phyloP scores from a whole-genome alignment of 1,140 invertebrate genomes.

The Cydia amplana region DNA sequence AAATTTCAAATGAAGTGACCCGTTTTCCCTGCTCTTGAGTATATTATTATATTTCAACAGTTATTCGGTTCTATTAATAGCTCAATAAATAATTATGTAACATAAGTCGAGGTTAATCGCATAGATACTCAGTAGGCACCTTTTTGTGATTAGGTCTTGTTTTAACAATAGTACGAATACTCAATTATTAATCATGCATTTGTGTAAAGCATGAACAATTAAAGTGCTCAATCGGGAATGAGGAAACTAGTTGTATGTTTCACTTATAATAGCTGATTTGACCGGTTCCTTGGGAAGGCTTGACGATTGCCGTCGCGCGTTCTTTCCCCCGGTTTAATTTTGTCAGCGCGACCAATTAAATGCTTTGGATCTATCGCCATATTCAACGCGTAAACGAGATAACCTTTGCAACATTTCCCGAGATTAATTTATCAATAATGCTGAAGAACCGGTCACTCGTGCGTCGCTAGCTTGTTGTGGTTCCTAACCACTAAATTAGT shows the following conservation, averaged over 20 bases:
- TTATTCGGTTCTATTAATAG: slow-evolving; percentile 58
- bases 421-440: slow-evolving; percentile 33
- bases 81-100: slow-evolving; percentile 63
- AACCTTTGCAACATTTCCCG: slow-evolving; percentile 32
- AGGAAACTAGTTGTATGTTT: slow-evolving; percentile 1
- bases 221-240: background rate
- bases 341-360: slow-evolving; percentile 15
- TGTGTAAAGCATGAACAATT: slow-evolving; percentile 6
- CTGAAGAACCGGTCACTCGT: slow-evolving; percentile 17
- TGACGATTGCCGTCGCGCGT: background rate
- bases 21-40: no score
- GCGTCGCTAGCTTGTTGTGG: background rate
- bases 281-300: background rate
- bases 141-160: slow-evolving; percentile 2
- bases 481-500: slow-evolving; percentile 17
- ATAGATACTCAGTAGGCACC: slow-evolving; percentile 24
- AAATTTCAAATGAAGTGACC: no score
- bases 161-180: background rate
- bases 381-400: slow-evolving; percentile 27
- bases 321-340: slow-evolving; percentile 8
- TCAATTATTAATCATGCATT: background rate
- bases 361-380: slow-evolving; percentile 13
- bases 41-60: slow-evolving; percentile 45
- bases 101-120: slow-evolving; percentile 63
- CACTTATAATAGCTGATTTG: slow-evolving; percentile 5